Evolutionary conservation across 2,797 vertebrate species (phyloP).

Genomic region (Myiothlypis chrysogaster): DNA sequence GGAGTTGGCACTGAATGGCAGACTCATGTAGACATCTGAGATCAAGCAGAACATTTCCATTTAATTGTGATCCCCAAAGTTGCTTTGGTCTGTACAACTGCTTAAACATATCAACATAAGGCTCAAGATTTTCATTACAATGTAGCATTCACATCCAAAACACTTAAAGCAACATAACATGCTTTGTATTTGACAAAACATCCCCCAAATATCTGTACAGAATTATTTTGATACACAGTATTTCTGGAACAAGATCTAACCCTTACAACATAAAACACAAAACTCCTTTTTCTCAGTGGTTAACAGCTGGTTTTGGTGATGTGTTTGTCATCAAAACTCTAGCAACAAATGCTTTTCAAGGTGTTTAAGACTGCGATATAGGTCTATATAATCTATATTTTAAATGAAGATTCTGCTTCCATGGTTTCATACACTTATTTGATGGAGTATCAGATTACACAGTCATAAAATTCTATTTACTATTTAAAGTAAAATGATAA

Average conservation of each 20-base stretch:
- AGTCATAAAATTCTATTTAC: constrained; percentile 53
- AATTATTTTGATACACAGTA: constrained; percentile 11
- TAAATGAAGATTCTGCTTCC: constrained; percentile 57
- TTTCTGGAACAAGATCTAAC: constrained; percentile 41
- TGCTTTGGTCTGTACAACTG: constrained; percentile 68
- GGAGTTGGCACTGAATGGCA: neutral
- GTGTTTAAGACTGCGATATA: neutral
- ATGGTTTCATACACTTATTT: constrained; percentile 40
- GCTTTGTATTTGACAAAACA: constrained; percentile 68
- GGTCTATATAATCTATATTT: neutral
- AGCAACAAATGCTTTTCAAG: neutral
- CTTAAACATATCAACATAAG: constrained; percentile 64
- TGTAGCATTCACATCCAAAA: constrained; percentile 74
- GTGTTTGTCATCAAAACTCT: constrained; percentile 15
- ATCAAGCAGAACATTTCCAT: constrained; percentile 69
- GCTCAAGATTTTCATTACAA: constrained; percentile 74
- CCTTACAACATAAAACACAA: constrained; percentile 12
- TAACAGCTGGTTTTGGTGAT: constrained; percentile 29
- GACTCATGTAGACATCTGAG: constrained; percentile 18
- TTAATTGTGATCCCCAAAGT: constrained; percentile 75
- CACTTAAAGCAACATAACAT: constrained; percentile 74
- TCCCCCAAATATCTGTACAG: constrained; percentile 51
- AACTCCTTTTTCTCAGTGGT: constrained; percentile 14
- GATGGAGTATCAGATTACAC: constrained; percentile 55
- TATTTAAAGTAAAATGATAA: constrained; percentile 65